Evolutionary conservation across 2,113 vertebrate genomes (phyloP), one percentile per base, ranked within the genome.

Genomic region (Syngnathus scovelli): DNA sequence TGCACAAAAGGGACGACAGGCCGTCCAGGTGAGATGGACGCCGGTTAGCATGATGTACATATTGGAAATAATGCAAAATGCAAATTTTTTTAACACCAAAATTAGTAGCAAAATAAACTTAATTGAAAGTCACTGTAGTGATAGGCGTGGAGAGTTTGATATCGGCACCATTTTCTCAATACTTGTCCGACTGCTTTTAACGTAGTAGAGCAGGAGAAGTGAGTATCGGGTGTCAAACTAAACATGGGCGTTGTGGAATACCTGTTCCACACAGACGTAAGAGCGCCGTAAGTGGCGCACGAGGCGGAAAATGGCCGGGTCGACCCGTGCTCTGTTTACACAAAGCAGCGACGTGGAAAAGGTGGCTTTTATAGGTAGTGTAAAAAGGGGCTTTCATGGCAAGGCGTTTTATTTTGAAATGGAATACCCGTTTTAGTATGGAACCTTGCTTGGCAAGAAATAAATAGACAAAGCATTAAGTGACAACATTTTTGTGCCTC

Each of bases 1-100:
- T 7, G 96, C 94, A 44, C 95, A 98, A 86, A 96, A 99, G 86
- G 97, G 97, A 68, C 91, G 97, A 69, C 95, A 99, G 80, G 95
- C 97, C 1, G 93, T 99, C 78, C 96, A 99, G 94, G 97, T 99
- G 85, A 83, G 83, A 71, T 59, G 0, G 21, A 41, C 67, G 62
- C 18, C 2, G 1, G 0, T 27, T 16, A 33, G 27, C 27, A 33
- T 3, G 27, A 33, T 33, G 2, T 3, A 33, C 27, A 33, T 33
- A 33, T 33, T 33, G 27, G 27, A 33, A 33, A 33, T 33, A 33
- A 33, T 33, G 27, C 27, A 33, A 48, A 48, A 16, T 16, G 27
- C 27, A 18, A 48, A 18, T 5, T 15, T 46, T 46, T 48, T 15
- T 15, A 4, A 15, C 0, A 48, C 15, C 15, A 48, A 6, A 48